Percentiles rank a stretch among this genome's conserved stretches.
Conservation (phyloP, 1,140 invertebrate genomes). For the Gerris buenoi region DNA sequence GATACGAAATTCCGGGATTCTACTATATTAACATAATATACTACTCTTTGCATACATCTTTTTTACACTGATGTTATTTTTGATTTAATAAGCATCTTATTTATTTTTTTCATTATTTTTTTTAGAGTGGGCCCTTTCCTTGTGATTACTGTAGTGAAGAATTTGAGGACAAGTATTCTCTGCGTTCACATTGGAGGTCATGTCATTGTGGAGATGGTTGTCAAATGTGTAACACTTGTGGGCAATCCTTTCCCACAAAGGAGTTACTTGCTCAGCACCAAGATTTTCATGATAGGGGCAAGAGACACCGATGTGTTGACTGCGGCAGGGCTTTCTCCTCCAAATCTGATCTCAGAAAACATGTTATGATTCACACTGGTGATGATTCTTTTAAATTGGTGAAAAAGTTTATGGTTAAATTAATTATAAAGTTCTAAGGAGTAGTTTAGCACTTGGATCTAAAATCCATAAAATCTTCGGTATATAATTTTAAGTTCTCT, state of each 20-base stretch:
- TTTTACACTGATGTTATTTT: too few species aligned
- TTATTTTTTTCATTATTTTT: background rate
- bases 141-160: conserved; percentile 21
- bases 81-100: background rate
- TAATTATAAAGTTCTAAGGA: background rate
- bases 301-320: conserved; percentile 33
- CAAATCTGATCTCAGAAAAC: conserved; percentile 21
- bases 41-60: too few species aligned
- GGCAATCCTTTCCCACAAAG: conserved; percentile 34
- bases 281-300: conserved; percentile 39
- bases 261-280: conserved; percentile 37
- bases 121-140: conserved; percentile 19
- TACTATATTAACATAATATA: too few species aligned
- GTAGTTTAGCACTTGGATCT: background rate
- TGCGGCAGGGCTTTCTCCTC: conserved; percentile 27
- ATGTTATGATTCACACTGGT: conserved; percentile 22
- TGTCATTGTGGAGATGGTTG: conserved; percentile 38
- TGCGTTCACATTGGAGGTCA: conserved; percentile 22
- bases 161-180: conserved; percentile 16
- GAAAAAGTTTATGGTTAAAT: background rate
- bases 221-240: conserved; percentile 37
- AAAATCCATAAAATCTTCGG: background rate
- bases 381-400: background rate
- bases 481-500: background rate
- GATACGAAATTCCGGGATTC: background rate